Evolutionary conservation across 2,888 invertebrate species (phyloP).

Genomic region (Ypsolopha scabrella): DNA sequence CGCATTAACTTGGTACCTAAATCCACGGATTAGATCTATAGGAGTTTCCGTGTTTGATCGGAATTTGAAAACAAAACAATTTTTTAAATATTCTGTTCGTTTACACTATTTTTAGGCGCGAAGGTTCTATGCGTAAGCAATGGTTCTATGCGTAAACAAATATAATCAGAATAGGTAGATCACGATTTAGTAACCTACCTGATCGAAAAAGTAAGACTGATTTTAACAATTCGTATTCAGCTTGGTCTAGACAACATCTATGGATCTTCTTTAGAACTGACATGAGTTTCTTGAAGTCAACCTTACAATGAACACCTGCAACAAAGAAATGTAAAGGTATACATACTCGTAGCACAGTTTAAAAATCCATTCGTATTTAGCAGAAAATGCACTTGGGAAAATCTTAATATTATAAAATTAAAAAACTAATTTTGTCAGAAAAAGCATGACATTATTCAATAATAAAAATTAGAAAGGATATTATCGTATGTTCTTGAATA

Average conservation of each 20-base stretch:
- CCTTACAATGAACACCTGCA: conserved; percentile 18
- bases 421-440: not conserved
- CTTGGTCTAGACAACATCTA: conserved; percentile 78
- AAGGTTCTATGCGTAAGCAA: no score
- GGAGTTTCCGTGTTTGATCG: not conserved
- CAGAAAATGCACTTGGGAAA: no score
- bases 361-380: no score
- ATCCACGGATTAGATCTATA: not conserved
- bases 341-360: no score
- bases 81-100: no score
- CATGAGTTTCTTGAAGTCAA: conserved; percentile 56
- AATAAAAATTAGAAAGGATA: no score
- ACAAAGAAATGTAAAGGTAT: not conserved
- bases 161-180: not conserved
- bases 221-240: conserved; percentile 89
- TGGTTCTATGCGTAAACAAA: not conserved
- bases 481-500: no score
- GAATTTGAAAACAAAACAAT: not conserved
- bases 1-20: no score
- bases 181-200: conserved; percentile 62
- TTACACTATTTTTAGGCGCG: not conserved
- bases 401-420: no score
- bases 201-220: conserved; percentile 84
- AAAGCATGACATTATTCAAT: no score
- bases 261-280: conserved; percentile 76